Base-by-base conservation (phyloP, 2,113 vertebrate species). In the Neodon shergylaensis region DNA sequence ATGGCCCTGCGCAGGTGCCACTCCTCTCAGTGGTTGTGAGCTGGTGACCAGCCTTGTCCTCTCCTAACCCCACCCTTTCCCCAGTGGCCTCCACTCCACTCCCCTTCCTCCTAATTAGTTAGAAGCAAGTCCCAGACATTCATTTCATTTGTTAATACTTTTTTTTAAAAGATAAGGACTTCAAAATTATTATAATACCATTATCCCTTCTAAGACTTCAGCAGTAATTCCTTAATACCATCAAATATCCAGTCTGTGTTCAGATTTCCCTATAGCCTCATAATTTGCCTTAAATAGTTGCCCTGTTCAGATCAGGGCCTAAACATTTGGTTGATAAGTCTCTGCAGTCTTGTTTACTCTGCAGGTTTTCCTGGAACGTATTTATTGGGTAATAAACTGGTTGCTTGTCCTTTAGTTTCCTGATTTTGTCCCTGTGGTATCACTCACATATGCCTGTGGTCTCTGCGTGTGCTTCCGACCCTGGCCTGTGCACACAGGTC, bases 321-420 rank as follows among this genome's bases (percentile, higher is more conserved):
- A 68, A 49, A 83, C 79, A 17, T 77, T 72, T 77, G 49, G 49
- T 28, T 74, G 90, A 36, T 66, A 94, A 82, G 47, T 65, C 94
- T 88, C 93, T 26, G 4, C 82, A 61, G 76, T 88, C 91, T 92
- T 89, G 44, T 92, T 96, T 92, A 72, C 73, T 58, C 49, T 91
- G 3, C 24, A 44, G 42, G 11, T 92, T 79, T 90, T 63, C 58
- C 58, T 72, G 47, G 70, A 61, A 76, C n/a, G 49, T 68, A 70
- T 19, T 89, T 77, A n/a, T 33, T 28, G 90, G 77, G 42, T 42
- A 81, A 11, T 52, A 74, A 66, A 42, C 70, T 4, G 61, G 63
- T 68, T 28, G 7, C 22, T 52, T n/a, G 10, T 36, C 33, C 47
- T 78, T 28, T 28, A 17, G 63, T 68, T 88, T 87, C 84, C 88